phyloP scores from a whole-genome alignment of 64 coral and sea anemone genomes.

The Orbicella faveolata region DNA sequence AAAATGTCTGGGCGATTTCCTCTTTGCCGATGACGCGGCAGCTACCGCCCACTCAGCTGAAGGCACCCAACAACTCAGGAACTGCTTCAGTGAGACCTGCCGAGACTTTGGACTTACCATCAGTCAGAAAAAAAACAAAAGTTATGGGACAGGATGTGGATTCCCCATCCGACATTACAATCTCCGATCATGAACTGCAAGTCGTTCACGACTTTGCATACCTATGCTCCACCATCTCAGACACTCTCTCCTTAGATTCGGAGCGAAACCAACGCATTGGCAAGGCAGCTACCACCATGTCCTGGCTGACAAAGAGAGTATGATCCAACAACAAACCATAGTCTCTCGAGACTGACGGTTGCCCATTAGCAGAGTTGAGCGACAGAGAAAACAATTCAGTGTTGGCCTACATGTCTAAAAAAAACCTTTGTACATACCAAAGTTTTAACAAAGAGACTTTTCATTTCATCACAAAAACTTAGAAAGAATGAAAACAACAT shows the following conservation, averaged over 20 bases:
- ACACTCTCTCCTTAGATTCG: constrained; percentile 11
- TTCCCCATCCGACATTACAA: neutral
- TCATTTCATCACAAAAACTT: too few species aligned
- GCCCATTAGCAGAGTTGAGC: too few species aligned
- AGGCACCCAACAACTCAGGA: constrained; percentile 6
- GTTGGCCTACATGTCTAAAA: too few species aligned
- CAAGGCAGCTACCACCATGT: constrained; percentile 6
- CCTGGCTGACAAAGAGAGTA: neutral
- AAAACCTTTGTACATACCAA: too few species aligned
- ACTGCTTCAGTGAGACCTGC: neutral
- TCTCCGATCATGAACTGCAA: neutral
- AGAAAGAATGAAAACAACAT: too few species aligned
- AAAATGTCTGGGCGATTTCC: neutral
- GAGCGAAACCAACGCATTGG: constrained; percentile 2
- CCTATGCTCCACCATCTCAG: constrained; percentile 4
- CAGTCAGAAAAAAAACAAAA: constrained; percentile 5
- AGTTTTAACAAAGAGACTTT: too few species aligned
- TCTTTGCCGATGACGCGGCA: constrained; percentile 26
- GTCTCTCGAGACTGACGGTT: too few species aligned
- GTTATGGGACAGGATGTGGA: constrained; percentile 9
- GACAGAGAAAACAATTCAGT: too few species aligned
- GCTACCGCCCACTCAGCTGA: constrained; percentile 27
- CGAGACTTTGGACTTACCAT: neutral
- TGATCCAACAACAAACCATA: neutral
- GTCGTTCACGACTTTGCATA: neutral